phyloP scores from a whole-genome alignment of 2,797 vertebrate genomes.

The Chelon labrosus region DNA sequence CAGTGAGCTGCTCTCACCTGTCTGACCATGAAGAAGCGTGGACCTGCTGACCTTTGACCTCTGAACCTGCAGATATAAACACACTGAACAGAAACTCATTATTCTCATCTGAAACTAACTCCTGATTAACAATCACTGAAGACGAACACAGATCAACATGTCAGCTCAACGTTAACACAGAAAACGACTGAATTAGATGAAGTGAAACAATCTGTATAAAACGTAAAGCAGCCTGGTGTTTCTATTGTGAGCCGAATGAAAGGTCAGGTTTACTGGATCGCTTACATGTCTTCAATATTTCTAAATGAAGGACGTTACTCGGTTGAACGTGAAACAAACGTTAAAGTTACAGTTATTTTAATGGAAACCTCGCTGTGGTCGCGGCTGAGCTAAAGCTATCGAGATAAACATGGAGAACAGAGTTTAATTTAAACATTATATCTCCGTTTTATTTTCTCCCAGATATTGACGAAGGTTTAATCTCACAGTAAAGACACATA shows the following conservation, averaged over 20 bases:
- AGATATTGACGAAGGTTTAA: accelerated
- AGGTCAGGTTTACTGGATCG: accelerated
- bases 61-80: background rate
- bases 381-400: background rate
- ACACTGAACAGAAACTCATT: too few relatives aligned
- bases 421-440: accelerated
- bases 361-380: too few relatives aligned
- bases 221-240: accelerated
- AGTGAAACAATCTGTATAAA: background rate
- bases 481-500: accelerated
- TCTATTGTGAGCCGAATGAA: background rate
- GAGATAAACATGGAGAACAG: background rate
- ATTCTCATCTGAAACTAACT: too few relatives aligned
- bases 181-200: background rate
- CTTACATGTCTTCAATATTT: accelerated
- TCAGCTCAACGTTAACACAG: background rate
- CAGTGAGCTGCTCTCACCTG: conserved; percentile 27
- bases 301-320: accelerated
- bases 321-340: background rate
- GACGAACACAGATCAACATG: background rate
- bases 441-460: background rate
- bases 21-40: conserved; percentile 44
- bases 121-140: background rate
- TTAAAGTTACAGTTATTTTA: background rate
- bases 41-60: conserved; percentile 34